phyloP scores from a whole-genome alignment of 2,888 invertebrate species.

The Timema cristinae region DNA sequence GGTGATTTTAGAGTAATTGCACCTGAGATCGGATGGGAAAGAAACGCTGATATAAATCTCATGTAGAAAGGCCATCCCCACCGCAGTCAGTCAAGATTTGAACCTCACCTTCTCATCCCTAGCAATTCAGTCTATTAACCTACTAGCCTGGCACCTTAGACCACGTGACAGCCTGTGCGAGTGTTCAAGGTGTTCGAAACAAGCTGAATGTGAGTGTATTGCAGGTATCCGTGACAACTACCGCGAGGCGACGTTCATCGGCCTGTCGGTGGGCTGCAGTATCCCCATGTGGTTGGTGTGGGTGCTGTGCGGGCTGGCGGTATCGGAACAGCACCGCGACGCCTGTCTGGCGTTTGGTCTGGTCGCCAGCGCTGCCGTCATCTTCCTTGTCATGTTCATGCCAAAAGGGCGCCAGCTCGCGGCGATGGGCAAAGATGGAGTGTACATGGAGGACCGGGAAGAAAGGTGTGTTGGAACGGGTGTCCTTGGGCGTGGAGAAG shows the following conservation, averaged over 20 bases:
- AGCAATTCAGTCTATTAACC: too few relatives aligned
- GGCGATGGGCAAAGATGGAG: conserved; percentile 85
- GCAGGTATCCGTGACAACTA: conserved; percentile 82
- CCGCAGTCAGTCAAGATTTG: too few relatives aligned
- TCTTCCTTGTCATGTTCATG: conserved; percentile 91
- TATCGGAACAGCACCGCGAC: conserved; percentile 74
- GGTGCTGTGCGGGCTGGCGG: conserved; percentile 76
- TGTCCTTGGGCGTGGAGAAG: too few relatives aligned
- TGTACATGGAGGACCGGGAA: conserved; percentile 76
- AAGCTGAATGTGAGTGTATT: not conserved
- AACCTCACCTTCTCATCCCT: too few relatives aligned
- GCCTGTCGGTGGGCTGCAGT: conserved; percentile 78
- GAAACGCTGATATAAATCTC: too few relatives aligned
- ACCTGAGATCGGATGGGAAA: too few relatives aligned
- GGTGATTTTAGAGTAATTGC: too few relatives aligned
- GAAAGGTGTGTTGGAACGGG: conserved; percentile 44
- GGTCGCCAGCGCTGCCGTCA: conserved; percentile 75
- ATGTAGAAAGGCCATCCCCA: too few relatives aligned
- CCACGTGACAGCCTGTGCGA: too few relatives aligned
- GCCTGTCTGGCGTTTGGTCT: conserved; percentile 88
- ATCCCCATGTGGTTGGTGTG: conserved; percentile 84
- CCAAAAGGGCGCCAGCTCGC: conserved; percentile 89
- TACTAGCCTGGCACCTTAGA: too few relatives aligned
- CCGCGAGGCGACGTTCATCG: conserved; percentile 88
- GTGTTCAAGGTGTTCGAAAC: too few relatives aligned